Percentiles rank a stretch among this genome's conserved stretches.
These are phyloP conservation scores for Siniperca knerii DNA, from an alignment of 2,113 vertebrate genomes.

Conservation along the genomic window DNA sequence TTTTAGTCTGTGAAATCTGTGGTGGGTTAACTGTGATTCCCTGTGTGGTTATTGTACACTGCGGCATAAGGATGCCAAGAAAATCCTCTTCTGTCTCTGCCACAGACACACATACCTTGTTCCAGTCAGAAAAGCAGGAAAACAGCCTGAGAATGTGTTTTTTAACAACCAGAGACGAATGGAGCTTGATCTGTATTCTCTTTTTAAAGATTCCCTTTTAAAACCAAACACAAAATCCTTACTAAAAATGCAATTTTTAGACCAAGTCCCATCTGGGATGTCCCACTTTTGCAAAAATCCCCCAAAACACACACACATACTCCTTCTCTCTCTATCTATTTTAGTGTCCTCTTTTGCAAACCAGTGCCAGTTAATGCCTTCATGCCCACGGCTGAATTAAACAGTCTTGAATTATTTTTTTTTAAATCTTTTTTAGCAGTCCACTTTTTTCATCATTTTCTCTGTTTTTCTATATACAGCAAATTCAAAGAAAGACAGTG, in stretches of 20 bases:
- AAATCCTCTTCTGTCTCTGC: neutral
- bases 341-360: slow-evolving; percentile 33
- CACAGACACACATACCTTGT: neutral
- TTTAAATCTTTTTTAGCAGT: neutral
- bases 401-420: neutral
- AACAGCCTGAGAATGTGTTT: slow-evolving; percentile 1
- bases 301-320: neutral
- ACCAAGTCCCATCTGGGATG: slow-evolving; percentile 59
- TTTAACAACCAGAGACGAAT: neutral
- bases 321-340: neutral
- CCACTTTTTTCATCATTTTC: neutral
- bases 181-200: neutral
- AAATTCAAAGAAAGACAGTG: slow-evolving; percentile 95
- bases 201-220: slow-evolving; percentile 1
- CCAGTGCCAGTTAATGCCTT: slow-evolving; percentile 31
- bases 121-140: slow-evolving; percentile 16
- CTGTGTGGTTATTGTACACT: neutral
- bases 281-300: slow-evolving; percentile 59
- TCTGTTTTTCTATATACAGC: slow-evolving; percentile 79
- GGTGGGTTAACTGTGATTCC: neutral
- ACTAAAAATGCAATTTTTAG: slow-evolving; percentile 46
- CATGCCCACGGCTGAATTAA: slow-evolving; percentile 24
- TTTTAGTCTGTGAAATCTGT: neutral
- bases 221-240: slow-evolving; percentile 35
- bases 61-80: neutral